Base-by-base conservation (phyloP, 2,888 invertebrate genomes). In the Parascotia fuliginaria region DNA sequence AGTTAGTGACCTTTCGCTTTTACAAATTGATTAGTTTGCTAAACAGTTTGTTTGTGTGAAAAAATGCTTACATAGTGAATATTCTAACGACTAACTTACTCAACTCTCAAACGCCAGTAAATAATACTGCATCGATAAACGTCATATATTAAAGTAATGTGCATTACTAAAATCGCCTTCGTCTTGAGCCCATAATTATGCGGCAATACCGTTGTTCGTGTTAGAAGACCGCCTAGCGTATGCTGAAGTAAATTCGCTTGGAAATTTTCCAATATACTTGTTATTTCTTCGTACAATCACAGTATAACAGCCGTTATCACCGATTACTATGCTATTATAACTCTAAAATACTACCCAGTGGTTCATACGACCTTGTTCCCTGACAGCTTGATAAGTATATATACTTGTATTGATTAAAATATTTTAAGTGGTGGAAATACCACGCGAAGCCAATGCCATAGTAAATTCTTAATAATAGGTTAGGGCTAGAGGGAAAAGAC, bases 351-450 rank as follows among this genome's bases (percentile, higher is more conserved):
- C 55, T 41, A 41, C 34, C 53, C 31, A 69, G 59, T 53, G 50
- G 54, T 33, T 38, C 4, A 50, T 54, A 38, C 11, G 54, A 64
- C 69, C 69, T 69, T 66, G 60, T 28, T 3, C 39, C 65, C 55
- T 42, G 66, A 59, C 55, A 56, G 49, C 44, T 49, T 56, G 58
- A 65, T 57, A 56, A 60, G 43, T 65, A 59, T 54, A 53, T 68
- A 54, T 55, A 34, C 59, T 63, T 59, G 63, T 53, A 60, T 65
- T 60, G 63, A 57, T 60, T 59, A 61, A 57, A 63, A 57, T 60
- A 54, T 55, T 62, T 58, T 49, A 60, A 60, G 55, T 59, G 51
- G 44, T 45, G 42, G 51, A 37, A 54, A 53, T 65, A 43, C 40
- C 46, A 61, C 39, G 53, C 56, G 47, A 66, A 42, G 41, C 53